These are phyloP conservation scores for Bombus soroeensis DNA, from an alignment of 1,140 invertebrate species.

Conservation along the genomic window DNA sequence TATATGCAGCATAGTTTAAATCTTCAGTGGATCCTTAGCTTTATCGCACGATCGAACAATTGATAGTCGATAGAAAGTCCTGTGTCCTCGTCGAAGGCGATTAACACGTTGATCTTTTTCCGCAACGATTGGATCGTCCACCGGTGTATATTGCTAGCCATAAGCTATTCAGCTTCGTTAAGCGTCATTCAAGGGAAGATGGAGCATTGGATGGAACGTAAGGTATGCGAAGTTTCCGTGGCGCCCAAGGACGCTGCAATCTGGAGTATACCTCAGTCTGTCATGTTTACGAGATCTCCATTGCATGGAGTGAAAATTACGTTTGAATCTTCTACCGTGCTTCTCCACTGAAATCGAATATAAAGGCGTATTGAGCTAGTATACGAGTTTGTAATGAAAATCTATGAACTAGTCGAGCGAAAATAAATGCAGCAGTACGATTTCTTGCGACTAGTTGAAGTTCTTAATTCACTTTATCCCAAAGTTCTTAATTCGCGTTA, in stretches of 20 bases:
- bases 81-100: neutral
- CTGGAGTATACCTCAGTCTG: neutral
- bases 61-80: neutral
- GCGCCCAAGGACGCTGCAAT: neutral
- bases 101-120: neutral
- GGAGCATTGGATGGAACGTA: conserved; percentile 11
- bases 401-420: neutral
- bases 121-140: neutral
- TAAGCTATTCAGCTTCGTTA: conserved; percentile 55
- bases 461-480: neutral
- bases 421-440: neutral
- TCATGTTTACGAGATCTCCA: conserved; percentile 24
- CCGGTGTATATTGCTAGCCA: neutral
- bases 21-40: too few relatives aligned
- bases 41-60: neutral
- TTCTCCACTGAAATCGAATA: neutral
- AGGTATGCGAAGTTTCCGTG: conserved; percentile 30
- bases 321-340: neutral
- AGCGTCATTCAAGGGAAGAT: conserved; percentile 49
- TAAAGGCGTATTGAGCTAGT: neutral
- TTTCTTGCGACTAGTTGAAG: neutral
- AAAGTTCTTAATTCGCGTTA: neutral
- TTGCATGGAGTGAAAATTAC: neutral
- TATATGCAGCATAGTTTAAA: too few relatives aligned
- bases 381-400: conserved; percentile 9